Percentiles rank a stretch among this genome's conserved stretches.
Evolutionary conservation across 2,113 vertebrate species (phyloP).

Genomic region (Callorhinus ursinus): DNA sequence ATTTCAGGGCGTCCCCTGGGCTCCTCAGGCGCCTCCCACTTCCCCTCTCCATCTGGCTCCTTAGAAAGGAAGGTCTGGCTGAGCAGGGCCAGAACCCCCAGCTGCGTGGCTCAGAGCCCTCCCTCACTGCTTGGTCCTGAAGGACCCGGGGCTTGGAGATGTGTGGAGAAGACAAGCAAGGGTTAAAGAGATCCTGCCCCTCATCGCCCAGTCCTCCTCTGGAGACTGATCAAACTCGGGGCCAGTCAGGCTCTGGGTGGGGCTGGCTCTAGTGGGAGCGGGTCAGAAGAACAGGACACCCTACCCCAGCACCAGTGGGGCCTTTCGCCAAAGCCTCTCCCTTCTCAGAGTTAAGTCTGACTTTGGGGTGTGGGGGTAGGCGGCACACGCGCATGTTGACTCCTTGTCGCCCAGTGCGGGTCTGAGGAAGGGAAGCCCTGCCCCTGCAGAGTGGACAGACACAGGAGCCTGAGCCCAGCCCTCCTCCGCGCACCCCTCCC

Average conservation of each 20-base stretch:
- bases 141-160: neutral
- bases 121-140: fast-evolving
- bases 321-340: neutral
- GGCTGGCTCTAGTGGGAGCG: neutral
- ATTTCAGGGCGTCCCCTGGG: neutral
- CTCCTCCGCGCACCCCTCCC: neutral
- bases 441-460: neutral
- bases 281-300: neutral
- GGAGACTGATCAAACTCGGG: neutral
- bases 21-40: neutral
- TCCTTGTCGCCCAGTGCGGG: fast-evolving
- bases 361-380: neutral
- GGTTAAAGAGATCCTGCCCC: neutral
- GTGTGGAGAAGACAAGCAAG: neutral
- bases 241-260: neutral
- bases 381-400: neutral
- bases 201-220: neutral
- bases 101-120: neutral
- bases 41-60: neutral
- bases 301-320: neutral
- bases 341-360: neutral
- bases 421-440: neutral
- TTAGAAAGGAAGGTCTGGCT: neutral
- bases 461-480: neutral
- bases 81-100: neutral